A percentile compares a stretch with the other conserved stretches of the same genome.
Evolutionary conservation across 2,797 vertebrate genomes (phyloP).

Genomic region (Lepus townsendii): DNA sequence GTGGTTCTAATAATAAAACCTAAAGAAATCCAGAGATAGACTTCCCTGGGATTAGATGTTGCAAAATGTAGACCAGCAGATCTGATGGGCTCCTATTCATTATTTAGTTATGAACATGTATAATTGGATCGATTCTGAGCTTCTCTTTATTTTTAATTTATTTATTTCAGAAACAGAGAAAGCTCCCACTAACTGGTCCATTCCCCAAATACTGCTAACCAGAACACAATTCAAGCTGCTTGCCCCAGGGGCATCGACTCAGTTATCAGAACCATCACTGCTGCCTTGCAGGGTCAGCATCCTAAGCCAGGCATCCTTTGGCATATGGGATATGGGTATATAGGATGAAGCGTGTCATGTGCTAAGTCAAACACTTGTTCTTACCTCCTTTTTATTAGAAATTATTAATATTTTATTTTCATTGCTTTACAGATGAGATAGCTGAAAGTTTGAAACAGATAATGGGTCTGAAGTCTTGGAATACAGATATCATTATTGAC

Average conservation of each 20-base stretch:
- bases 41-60: background rate
- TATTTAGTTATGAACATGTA: constrained; percentile 6
- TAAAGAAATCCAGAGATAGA: constrained; percentile 49
- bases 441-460: background rate
- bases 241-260: no score
- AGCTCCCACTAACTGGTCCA: no score
- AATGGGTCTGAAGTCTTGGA: background rate
- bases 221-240: no score
- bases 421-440: background rate
- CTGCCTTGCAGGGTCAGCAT: no score
- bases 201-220: no score
- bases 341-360: no score
- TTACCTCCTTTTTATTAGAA: background rate
- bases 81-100: background rate
- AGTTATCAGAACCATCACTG: no score
- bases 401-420: background rate
- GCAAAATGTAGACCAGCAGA: background rate
- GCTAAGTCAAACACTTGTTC: no score
- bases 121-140: background rate
- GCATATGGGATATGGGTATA: no score
- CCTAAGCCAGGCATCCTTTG: no score
- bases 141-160: background rate
- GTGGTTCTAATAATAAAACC: constrained; percentile 60
- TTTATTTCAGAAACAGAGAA: no score
- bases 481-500: background rate